Evolutionary conservation across 2,888 invertebrate species (phyloP), one percentile per base, ranked within the genome.

Genomic region (Prenolepis imparis): DNA sequence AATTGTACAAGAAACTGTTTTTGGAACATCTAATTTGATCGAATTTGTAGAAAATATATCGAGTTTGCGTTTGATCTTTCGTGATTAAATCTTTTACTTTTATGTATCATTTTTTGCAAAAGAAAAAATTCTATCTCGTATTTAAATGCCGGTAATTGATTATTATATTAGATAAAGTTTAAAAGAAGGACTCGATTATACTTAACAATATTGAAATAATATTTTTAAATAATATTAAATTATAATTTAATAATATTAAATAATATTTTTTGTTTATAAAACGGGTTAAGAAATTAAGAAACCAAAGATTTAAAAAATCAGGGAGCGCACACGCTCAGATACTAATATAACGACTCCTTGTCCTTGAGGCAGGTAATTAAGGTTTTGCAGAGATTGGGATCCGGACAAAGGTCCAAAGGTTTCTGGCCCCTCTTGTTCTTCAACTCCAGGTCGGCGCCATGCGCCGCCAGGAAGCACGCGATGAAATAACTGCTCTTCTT

Each of bases 301-400:
- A n/a, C n/a, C n/a, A n/a, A n/a, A n/a, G n/a, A n/a, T n/a, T n/a
- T n/a, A 72, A 28, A 1, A 2, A 9, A 24, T 44, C 41, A 28
- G 15, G 9, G 15, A 66, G 24, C 8, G 18, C 3, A 32, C 28
- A 3, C 32, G 39, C 28, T 2, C 18, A 18, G 48, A 80, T 88
- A 93, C 94, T n/a, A n/a, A n/a, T n/a, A n/a, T 92, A 72, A 94
- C 93, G 97, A 96, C 84, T 97, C 96, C 81, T 97, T 97, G 91
- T 99, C 98, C 93, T 98, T 98, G 95, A 98, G 98, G 93, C 99
- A 99, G 93, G 98, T 98, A 36, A 98, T 97, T 77, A 99, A 99
- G n/a, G n/a, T n/a, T n/a, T n/a, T n/a, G n/a, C n/a, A n/a, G n/a
- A n/a, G n/a, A n/a, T n/a, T n/a, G n/a, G n/a, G n/a, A n/a, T n/a